A percentile compares a stretch with the other conserved stretches of the same genome.
phyloP scores from a whole-genome alignment of 2,797 vertebrate species.

The Tokudaia muenninki region DNA sequence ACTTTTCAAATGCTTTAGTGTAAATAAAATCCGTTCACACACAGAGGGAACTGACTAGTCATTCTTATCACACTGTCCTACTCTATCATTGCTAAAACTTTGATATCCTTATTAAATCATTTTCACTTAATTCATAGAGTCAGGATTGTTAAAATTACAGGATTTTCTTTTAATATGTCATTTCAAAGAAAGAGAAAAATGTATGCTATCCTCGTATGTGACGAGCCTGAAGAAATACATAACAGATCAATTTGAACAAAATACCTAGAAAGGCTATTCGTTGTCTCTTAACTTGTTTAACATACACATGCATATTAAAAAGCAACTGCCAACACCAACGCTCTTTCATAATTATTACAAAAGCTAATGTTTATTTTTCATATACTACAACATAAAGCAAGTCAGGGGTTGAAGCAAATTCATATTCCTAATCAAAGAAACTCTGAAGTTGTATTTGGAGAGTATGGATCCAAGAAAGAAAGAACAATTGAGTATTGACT shows the following conservation, averaged over 20 bases:
- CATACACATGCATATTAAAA: constrained; percentile 27
- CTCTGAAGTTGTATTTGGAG: background rate
- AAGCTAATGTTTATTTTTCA: constrained; percentile 24
- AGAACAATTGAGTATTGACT: background rate
- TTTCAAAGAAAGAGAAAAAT: constrained; percentile 14
- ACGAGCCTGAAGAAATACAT: background rate
- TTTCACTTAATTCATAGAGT: constrained; percentile 34
- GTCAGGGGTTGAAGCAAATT: background rate
- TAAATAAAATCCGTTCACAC: constrained; percentile 11
- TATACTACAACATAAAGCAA: background rate
- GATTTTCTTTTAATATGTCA: constrained; percentile 3
- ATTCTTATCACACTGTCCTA: background rate
- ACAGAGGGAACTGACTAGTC: background rate
- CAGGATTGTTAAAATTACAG: background rate
- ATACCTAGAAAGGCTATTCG: background rate
- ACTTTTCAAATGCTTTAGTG: background rate
- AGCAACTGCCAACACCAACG: background rate
- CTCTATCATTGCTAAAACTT: background rate
- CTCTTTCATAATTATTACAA: background rate
- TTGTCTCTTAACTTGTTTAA: background rate
- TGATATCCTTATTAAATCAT: constrained; percentile 27
- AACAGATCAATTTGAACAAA: constrained; percentile 20
- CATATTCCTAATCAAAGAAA: background rate
- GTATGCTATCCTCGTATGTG: background rate
- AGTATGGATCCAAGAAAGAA: constrained; percentile 26